Evolutionary conservation across 2,113 vertebrate species (phyloP).

Genomic region (Forbesichthys papilliferus): DNA sequence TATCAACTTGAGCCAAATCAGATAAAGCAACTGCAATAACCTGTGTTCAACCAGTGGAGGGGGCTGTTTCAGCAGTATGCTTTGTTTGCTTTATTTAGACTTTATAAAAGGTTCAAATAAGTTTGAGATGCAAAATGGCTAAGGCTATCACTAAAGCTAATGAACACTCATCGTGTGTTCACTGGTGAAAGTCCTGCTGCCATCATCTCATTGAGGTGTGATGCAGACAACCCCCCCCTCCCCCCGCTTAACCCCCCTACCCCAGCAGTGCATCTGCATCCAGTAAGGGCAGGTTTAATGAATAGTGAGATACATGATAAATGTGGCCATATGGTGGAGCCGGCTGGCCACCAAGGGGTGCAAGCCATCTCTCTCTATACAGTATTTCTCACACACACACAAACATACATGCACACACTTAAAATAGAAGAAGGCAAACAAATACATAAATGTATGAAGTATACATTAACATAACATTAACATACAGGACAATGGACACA

Average conservation of each 20-base stretch:
- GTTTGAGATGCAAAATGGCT: too few relatives aligned
- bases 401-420: background rate
- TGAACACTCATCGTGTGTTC: too few relatives aligned
- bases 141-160: too few relatives aligned
- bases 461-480: background rate
- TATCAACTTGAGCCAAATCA: too few relatives aligned
- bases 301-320: constrained; percentile 78
- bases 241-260: background rate
- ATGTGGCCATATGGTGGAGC: constrained; percentile 80
- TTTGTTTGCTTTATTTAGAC: too few relatives aligned
- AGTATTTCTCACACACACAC: background rate
- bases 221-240: constrained; percentile 25
- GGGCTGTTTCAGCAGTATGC: too few relatives aligned
- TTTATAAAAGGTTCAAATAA: too few relatives aligned
- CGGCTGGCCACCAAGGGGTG: constrained; percentile 75
- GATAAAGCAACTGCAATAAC: too few relatives aligned
- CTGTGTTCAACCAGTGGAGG: too few relatives aligned
- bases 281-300: constrained; percentile 77
- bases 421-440: background rate
- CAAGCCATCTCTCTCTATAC: constrained; percentile 33
- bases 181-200: background rate
- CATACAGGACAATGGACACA: constrained; percentile 16
- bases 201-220: constrained; percentile 52
- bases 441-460: background rate
- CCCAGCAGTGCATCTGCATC: constrained; percentile 65